Base-by-base conservation (phyloP, 1,140 invertebrate genomes). In the Diprion similis region DNA sequence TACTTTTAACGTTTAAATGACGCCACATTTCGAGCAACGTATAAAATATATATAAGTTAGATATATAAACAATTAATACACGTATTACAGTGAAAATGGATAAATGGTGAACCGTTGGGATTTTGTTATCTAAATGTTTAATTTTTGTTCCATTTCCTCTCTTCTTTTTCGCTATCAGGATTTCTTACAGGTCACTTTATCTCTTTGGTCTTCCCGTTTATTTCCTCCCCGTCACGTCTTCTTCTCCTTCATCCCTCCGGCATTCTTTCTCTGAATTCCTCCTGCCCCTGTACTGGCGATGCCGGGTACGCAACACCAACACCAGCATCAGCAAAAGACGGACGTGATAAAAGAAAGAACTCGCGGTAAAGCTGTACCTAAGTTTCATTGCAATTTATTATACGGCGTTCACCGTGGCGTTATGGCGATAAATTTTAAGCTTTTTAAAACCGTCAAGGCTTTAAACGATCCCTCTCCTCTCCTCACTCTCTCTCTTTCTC, bases 161-260 rank as follows among this genome's bases (percentile, higher is more conserved):
- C 59, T 15, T 64, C 13, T 4, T 15, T 18, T 64, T 64, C 8
- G 59, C 17, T 4, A 4, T 15, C 59, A 15, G 17, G 1, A 64
- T 4, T 64, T 64, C 17, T 64, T 7, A 15, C 13, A 17, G 2
- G 59, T 64, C 59, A 15, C 59, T 73, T 72, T 75, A 75, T 70
- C 74, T 75, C 68, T 18, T 66, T 51, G 24, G 17, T 74, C n/a
- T 47, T 73, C 68, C 65, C 65, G 46, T 72, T 70, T 70, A 3
- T 45, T 51, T 65, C 10, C 70, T 70, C 71, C 68, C 13, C 66
- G 59, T 18, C 46, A 45, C 48, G 17, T 59, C 18, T 48, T n/a
- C 46, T 48, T 37, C 59, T 73, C 37, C 24, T 18, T 8, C 13
- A 18, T 46, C 6, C 8, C 45, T 64, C 19, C 65, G 1, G 37